Conservation (phyloP, 1,140 invertebrate species). For the Lanistes nyassanus region DNA sequence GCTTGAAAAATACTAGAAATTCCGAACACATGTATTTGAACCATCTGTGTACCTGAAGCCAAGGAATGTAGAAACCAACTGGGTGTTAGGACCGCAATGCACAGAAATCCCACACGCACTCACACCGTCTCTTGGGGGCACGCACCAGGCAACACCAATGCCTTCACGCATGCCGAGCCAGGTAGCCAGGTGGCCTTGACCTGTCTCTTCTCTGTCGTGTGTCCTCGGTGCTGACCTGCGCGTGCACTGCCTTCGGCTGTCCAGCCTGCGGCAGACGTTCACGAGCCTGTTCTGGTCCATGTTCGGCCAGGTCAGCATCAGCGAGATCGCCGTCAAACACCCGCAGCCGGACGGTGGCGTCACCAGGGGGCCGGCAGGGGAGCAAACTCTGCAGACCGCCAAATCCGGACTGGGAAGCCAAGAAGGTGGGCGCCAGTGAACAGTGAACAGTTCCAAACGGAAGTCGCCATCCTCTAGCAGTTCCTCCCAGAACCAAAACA, state of each 20-base stretch:
- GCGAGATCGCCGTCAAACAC: conserved; percentile 73
- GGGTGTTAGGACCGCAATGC: no score
- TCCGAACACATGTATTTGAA: no score
- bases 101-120: no score
- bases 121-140: no score
- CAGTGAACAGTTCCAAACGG: no score
- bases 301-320: conserved; percentile 78
- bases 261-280: conserved; percentile 72
- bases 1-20: no score
- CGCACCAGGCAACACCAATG: no score
- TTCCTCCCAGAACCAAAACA: no score
- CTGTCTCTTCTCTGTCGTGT: not conserved
- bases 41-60: no score
- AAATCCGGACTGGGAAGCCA: conserved; percentile 5
- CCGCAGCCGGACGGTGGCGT: conserved; percentile 55
- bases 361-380: not conserved
- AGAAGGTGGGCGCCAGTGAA: conserved; percentile 15
- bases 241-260: not conserved
- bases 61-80: no score
- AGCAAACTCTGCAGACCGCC: not conserved
- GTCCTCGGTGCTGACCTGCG: conserved; percentile 6
- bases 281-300: conserved; percentile 82
- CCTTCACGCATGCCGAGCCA: no score
- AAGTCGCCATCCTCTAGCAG: not conserved
- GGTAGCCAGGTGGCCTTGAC: no score